phyloP scores from a whole-genome alignment of 2,888 invertebrate genomes.

The Ectropis crepuscularia region DNA sequence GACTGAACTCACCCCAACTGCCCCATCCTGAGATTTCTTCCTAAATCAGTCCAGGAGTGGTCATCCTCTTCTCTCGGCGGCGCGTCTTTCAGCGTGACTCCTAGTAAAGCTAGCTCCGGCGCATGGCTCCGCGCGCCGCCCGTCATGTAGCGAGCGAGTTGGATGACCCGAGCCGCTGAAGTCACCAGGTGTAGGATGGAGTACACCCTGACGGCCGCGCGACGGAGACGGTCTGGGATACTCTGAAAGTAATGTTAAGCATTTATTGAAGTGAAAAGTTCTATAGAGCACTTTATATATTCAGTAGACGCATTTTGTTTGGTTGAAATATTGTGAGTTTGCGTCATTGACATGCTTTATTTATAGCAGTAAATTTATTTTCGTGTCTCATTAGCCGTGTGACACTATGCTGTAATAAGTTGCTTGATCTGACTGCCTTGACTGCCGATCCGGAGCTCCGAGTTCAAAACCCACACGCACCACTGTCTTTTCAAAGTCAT shows the following conservation, averaged over 20 bases:
- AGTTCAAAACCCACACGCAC: too few relatives aligned
- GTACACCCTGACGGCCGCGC: constrained; percentile 74
- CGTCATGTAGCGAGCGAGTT: constrained; percentile 85
- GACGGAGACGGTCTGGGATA: constrained; percentile 50
- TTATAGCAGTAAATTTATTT: too few relatives aligned
- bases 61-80: constrained; percentile 62
- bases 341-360: too few relatives aligned
- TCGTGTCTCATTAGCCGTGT: too few relatives aligned
- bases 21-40: constrained; percentile 65
- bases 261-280: too few relatives aligned
- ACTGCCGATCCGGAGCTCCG: too few relatives aligned
- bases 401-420: too few relatives aligned
- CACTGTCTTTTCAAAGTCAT: too few relatives aligned
- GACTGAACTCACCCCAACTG: constrained; percentile 68
- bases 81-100: constrained; percentile 85
- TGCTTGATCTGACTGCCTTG: too few relatives aligned
- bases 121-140: constrained; percentile 79
- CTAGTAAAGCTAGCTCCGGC: constrained; percentile 81
- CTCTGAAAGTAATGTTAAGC: constrained; percentile 40
- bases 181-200: constrained; percentile 68
- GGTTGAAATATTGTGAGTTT: too few relatives aligned
- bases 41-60: constrained; percentile 59
- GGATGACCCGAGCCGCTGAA: constrained; percentile 69
- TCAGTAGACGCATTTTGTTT: too few relatives aligned
- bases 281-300: too few relatives aligned